phyloP scores from a whole-genome alignment of 2,888 invertebrate genomes.

The Aproaerema taeniolella region DNA sequence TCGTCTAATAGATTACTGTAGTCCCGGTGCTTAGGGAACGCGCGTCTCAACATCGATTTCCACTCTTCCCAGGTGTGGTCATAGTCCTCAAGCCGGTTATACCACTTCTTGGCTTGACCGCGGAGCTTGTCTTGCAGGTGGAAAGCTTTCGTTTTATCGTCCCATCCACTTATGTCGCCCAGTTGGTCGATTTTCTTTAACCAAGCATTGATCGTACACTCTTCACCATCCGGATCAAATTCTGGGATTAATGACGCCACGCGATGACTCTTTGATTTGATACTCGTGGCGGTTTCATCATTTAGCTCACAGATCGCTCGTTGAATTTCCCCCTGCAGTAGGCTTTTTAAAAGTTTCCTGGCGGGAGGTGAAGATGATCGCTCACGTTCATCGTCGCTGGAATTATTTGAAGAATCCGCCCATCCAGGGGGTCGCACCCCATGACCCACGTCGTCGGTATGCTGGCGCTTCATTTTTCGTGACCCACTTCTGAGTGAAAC shows the following conservation, averaged over 20 bases:
- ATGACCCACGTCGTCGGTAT: background rate
- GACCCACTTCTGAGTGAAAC: background rate
- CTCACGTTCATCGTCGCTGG: too few relatives aligned
- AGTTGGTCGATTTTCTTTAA: slow-evolving; percentile 22
- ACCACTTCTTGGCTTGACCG: slow-evolving; percentile 28
- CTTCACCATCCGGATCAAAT: slow-evolving; percentile 20
- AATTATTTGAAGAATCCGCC: background rate
- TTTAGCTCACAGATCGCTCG: slow-evolving; percentile 3
- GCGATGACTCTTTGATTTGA: slow-evolving; percentile 2
- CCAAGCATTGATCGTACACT: slow-evolving; percentile 19
- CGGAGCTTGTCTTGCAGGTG: slow-evolving; percentile 23
- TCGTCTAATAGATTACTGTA: slow-evolving; percentile 23
- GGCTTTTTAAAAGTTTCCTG: slow-evolving; percentile 4
- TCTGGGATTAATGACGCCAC: slow-evolving; percentile 19
- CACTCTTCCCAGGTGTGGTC: slow-evolving; percentile 27
- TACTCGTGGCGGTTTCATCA: background rate
- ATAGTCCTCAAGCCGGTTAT: slow-evolving; percentile 25
- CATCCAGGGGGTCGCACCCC: background rate
- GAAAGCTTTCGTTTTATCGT: slow-evolving; percentile 22
- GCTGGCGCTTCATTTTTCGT: background rate
- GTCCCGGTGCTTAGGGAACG: slow-evolving; percentile 27
- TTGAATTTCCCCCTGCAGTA: slow-evolving; percentile 4
- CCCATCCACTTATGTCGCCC: slow-evolving; percentile 25
- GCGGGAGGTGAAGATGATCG: slow-evolving; percentile 12
- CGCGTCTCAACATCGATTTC: slow-evolving; percentile 24